phyloP scores from a whole-genome alignment of 2,888 invertebrate genomes.

The Petrolisthes cinctipes region DNA sequence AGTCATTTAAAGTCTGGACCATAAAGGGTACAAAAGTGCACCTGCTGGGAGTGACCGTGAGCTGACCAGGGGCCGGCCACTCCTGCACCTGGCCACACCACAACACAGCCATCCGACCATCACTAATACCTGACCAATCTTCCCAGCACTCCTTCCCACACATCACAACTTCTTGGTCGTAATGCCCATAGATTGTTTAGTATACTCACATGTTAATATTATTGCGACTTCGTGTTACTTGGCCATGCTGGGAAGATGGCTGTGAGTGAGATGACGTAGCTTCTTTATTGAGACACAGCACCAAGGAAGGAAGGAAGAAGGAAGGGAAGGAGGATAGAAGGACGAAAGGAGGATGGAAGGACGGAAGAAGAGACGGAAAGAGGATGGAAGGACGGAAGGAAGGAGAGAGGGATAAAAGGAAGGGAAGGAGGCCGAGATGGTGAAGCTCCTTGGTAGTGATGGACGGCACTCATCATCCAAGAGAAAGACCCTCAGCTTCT shows the following conservation, averaged over 20 bases:
- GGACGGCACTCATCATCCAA: slow-evolving; percentile 17
- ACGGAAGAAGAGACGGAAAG: too few relatives aligned
- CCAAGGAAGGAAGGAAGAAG: too few relatives aligned
- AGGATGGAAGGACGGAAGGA: neutral
- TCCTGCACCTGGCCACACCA: neutral
- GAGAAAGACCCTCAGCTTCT: neutral
- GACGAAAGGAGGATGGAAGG: too few relatives aligned
- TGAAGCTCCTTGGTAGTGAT: neutral
- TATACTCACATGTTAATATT: too few relatives aligned
- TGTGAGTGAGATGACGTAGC: too few relatives aligned
- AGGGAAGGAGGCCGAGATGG: neutral
- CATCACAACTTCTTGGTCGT: too few relatives aligned
- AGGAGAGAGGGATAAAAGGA: neutral
- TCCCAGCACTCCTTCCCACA: too few relatives aligned
- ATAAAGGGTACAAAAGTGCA: neutral
- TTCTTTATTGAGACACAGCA: too few relatives aligned
- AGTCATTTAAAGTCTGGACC: neutral
- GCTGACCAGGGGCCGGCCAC: neutral
- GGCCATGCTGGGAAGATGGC: too few relatives aligned
- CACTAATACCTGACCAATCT: neutral
- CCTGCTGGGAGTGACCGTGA: slow-evolving; percentile 19
- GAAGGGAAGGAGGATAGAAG: too few relatives aligned
- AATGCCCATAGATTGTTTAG: too few relatives aligned
- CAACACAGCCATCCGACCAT: neutral
- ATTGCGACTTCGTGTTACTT: too few relatives aligned